Conservation (phyloP, 1,140 invertebrate genomes). For the Halesus radiatus region DNA sequence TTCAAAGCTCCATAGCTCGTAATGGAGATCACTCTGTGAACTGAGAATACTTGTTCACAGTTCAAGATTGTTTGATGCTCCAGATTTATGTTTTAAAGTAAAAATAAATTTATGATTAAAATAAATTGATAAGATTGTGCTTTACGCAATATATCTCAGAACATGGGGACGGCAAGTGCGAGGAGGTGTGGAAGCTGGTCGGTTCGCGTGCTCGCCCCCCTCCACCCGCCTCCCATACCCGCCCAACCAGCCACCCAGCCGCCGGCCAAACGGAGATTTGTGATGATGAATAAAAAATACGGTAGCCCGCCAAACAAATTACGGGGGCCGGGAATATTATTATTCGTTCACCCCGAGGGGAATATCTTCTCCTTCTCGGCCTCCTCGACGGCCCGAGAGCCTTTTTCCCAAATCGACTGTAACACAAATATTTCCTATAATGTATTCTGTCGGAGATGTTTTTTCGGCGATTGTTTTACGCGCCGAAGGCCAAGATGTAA, state of each 20-base stretch:
- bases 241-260: slow-evolving; percentile 1
- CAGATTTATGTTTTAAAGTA: no score
- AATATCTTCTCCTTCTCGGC: slow-evolving; percentile 27
- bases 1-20: no score
- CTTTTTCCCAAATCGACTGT: slow-evolving; percentile 11
- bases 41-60: no score
- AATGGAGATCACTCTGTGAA: no score
- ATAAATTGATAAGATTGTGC: no score
- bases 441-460: not conserved
- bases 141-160: no score
- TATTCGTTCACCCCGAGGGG: slow-evolving; percentile 45
- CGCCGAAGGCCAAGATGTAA: slow-evolving; percentile 27
- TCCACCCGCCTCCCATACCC: slow-evolving; percentile 16
- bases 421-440: not conserved
- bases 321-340: slow-evolving; percentile 53
- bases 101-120: no score
- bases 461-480: not conserved
- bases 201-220: slow-evolving; percentile 37
- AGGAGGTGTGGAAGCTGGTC: not conserved
- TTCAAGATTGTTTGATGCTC: no score
- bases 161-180: not conserved
- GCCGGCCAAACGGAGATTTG: slow-evolving; percentile 40
- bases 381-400: not conserved
- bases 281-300: slow-evolving; percentile 46
- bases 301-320: slow-evolving; percentile 49